Conservation (phyloP, 2,888 invertebrate genomes). For the Fragum sueziense region DNA sequence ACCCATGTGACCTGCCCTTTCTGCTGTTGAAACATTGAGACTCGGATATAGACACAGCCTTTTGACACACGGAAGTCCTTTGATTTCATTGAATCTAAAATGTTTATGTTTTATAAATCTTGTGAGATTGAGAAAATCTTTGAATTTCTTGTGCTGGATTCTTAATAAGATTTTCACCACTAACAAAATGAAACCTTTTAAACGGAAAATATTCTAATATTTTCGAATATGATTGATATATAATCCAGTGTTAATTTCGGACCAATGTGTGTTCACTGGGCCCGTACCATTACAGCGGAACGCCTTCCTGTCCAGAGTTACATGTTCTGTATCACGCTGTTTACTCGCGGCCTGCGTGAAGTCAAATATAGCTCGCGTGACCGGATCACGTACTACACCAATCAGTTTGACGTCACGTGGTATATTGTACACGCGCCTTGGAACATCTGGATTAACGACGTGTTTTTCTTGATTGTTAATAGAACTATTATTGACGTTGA, state of each 20-base stretch:
- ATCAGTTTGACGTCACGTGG: slow-evolving; percentile 91
- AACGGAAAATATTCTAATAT: slow-evolving; percentile 92
- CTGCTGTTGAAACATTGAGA: slow-evolving; percentile 83
- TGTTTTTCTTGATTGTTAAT: slow-evolving; percentile 96
- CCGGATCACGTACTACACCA: slow-evolving; percentile 94
- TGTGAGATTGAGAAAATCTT: slow-evolving; percentile 92
- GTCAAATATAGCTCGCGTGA: slow-evolving; percentile 94
- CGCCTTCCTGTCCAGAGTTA: slow-evolving; percentile 74
- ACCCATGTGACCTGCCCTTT: slow-evolving; percentile 83
- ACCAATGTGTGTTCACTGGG: slow-evolving; percentile 90
- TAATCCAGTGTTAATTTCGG: slow-evolving; percentile 89
- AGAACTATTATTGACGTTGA: slow-evolving; percentile 92
- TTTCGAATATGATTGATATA: slow-evolving; percentile 91
- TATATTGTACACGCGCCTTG: slow-evolving; percentile 91
- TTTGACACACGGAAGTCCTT: slow-evolving; percentile 93
- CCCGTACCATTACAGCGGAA: slow-evolving; percentile 87
- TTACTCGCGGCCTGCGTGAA: slow-evolving; percentile 89
- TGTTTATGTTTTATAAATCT: slow-evolving; percentile 92
- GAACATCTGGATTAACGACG: slow-evolving; percentile 94
- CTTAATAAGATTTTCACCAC: slow-evolving; percentile 92
- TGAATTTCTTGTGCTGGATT: slow-evolving; percentile 94
- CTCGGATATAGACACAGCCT: slow-evolving; percentile 74
- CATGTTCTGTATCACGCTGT: slow-evolving; percentile 60
- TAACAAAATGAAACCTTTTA: slow-evolving; percentile 91
- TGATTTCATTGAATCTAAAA: slow-evolving; percentile 95